phyloP scores from a whole-genome alignment of 2,797 vertebrate genomes.

The Peromyscus attwateri region DNA sequence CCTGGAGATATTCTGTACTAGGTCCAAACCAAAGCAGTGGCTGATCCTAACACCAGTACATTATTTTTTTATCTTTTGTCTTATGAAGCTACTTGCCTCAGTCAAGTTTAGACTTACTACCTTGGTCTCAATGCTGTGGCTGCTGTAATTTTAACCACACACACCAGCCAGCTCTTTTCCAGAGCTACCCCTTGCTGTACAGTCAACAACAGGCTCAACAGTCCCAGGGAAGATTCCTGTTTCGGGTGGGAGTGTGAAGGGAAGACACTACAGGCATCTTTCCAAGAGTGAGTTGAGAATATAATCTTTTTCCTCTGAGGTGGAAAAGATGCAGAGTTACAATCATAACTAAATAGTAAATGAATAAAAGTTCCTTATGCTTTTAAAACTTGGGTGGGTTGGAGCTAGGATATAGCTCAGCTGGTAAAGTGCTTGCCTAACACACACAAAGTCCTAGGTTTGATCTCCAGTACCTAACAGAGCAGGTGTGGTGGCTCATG shows the following conservation, averaged over 20 bases:
- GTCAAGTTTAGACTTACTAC: background rate
- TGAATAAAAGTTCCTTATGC: background rate
- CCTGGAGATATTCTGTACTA: background rate
- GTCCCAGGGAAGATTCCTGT: background rate
- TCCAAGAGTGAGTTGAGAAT: background rate
- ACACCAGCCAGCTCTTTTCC: background rate
- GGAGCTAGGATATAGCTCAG: background rate
- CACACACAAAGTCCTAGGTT: background rate
- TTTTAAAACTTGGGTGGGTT: background rate
- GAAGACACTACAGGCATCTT: background rate
- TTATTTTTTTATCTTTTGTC: conserved; percentile 4
- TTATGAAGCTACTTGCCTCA: background rate
- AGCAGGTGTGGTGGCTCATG: background rate
- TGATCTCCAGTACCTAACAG: background rate
- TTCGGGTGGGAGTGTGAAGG: background rate
- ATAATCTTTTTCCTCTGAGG: background rate
- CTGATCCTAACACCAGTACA: background rate
- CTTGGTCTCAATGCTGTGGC: background rate
- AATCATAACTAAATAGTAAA: background rate
- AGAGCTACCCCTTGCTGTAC: background rate
- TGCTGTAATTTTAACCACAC: background rate
- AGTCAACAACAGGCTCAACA: background rate
- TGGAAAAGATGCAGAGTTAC: background rate
- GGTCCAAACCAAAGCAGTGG: background rate
- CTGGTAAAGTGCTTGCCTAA: background rate